Conservation (phyloP, 2,888 invertebrate genomes). For the Mimas tiliae region DNA sequence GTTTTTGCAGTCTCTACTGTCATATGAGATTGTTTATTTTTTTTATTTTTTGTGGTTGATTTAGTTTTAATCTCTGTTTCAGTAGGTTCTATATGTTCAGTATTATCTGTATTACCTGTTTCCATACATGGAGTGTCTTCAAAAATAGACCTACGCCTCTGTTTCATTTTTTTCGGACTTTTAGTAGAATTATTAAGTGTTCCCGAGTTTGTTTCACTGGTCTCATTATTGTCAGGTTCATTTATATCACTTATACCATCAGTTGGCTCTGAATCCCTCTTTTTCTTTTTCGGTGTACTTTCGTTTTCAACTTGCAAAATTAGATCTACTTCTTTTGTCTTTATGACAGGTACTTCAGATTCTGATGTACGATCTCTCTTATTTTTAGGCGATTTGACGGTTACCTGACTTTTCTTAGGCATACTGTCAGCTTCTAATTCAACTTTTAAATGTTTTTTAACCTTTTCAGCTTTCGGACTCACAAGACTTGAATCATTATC, state of each 20-base stretch:
- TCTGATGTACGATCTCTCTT: constrained; percentile 15
- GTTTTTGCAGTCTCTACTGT: constrained; percentile 14
- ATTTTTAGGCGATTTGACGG: constrained; percentile 10
- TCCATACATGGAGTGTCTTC: constrained; percentile 26
- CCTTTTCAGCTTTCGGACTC: constrained; percentile 73
- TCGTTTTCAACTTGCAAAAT: constrained; percentile 42
- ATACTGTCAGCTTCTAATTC: constrained; percentile 55
- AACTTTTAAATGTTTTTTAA: constrained; percentile 70
- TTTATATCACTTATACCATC: constrained; percentile 27
- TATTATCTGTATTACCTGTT: constrained; percentile 10
- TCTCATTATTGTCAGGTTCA: constrained; percentile 27
- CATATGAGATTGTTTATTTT: constrained; percentile 24
- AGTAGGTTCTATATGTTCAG: constrained; percentile 26
- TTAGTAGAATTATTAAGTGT: constrained; percentile 30
- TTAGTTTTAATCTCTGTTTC: constrained; percentile 39
- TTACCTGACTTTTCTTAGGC: constrained; percentile 32
- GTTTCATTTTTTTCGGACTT: constrained; percentile 41
- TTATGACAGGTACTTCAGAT: not conserved
- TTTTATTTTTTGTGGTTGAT: constrained; percentile 35
- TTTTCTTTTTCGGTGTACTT: constrained; percentile 59
- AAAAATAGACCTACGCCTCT: constrained; percentile 37
- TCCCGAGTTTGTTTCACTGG: not conserved
- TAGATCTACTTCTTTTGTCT: not conserved
- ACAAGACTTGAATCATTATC: constrained; percentile 41
- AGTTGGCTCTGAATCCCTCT: constrained; percentile 36